These are phyloP conservation scores for Emydocephalus ijimae DNA, from an alignment of 2,113 vertebrate genomes.

Conservation along the genomic window DNA sequence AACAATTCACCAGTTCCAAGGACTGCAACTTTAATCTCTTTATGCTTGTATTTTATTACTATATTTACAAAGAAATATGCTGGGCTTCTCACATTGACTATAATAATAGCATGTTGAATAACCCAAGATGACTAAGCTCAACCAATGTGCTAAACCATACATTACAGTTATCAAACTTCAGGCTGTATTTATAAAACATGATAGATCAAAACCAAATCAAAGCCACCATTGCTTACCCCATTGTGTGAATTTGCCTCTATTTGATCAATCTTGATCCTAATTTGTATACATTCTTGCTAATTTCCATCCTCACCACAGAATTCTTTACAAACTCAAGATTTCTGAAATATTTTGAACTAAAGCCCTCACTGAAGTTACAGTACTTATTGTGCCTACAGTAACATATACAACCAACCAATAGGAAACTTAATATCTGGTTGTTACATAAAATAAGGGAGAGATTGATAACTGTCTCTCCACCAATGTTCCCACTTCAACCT, in stretches of 20 bases:
- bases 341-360: background rate
- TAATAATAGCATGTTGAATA: background rate
- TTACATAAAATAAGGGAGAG: background rate
- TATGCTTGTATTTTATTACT: background rate
- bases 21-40: background rate
- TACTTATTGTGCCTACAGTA: background rate
- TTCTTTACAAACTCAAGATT: background rate
- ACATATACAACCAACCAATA: background rate
- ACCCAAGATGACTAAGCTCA: background rate
- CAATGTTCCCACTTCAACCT: background rate
- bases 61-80: background rate
- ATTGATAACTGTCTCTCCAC: background rate
- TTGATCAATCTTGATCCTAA: background rate
- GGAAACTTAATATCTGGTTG: background rate
- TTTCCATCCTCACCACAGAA: background rate
- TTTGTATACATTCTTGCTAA: background rate
- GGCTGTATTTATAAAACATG: background rate
- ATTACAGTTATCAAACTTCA: background rate
- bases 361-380: background rate
- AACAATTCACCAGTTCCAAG: background rate
- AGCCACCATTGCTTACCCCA: background rate
- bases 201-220: background rate
- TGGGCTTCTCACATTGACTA: background rate
- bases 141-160: background rate
- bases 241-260: background rate